Evolutionary conservation across 2,888 invertebrate species (phyloP).

Genomic region (Drepana falcataria): DNA sequence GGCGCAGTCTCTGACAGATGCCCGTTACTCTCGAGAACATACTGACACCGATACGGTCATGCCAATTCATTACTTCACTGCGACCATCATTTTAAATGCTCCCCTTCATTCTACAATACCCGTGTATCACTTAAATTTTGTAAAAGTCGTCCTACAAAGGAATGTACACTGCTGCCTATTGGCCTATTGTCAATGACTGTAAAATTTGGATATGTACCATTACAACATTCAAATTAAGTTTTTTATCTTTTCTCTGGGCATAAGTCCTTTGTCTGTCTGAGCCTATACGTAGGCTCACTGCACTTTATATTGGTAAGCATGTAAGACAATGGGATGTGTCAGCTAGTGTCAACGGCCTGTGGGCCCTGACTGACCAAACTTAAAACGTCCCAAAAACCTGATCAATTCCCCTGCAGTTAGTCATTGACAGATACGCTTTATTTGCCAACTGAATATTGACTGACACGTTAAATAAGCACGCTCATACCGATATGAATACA

Average conservation of each 20-base stretch:
- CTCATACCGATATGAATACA: neutral
- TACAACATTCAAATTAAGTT: too few relatives aligned
- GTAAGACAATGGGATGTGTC: constrained; percentile 32
- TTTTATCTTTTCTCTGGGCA: neutral
- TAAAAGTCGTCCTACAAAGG: neutral
- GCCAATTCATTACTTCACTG: constrained; percentile 39
- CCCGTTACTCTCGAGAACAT: constrained; percentile 56
- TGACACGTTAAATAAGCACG: neutral
- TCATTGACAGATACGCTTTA: constrained; percentile 36
- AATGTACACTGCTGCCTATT: neutral
- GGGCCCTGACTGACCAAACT: constrained; percentile 15
- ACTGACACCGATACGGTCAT: constrained; percentile 62
- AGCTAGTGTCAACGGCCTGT: constrained; percentile 47
- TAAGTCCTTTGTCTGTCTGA: neutral
- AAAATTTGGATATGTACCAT: neutral
- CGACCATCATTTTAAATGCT: constrained; percentile 27
- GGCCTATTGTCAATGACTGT: neutral
- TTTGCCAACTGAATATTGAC: constrained; percentile 15
- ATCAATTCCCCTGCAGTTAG: constrained; percentile 34
- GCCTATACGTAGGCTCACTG: neutral
- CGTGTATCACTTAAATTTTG: neutral
- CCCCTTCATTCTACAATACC: constrained; percentile 8
- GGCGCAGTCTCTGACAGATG: constrained; percentile 52
- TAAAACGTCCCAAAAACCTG: constrained; percentile 36
- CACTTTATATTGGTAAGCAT: constrained; percentile 7